Conservation (phyloP, 1,140 invertebrate genomes). For the Brachionus plicatilis region DNA sequence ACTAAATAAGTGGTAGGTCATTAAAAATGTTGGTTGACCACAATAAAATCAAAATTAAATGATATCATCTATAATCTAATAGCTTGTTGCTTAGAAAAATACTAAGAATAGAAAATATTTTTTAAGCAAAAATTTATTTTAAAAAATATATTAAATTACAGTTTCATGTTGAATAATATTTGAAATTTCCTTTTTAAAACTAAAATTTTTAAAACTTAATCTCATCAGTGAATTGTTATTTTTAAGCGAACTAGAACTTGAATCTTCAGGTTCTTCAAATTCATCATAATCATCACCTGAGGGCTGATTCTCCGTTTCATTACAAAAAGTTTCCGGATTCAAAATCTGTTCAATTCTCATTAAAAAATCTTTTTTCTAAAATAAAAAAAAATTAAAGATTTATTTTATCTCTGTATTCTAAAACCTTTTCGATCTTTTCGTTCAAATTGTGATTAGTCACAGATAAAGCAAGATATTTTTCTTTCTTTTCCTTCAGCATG, state of each 20-base stretch:
- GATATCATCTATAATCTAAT: too few species aligned
- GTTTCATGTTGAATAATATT: not conserved
- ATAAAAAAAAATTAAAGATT: not conserved
- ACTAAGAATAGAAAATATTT: not conserved
- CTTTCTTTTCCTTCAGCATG: constrained; percentile 10
- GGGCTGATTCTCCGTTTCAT: not conserved
- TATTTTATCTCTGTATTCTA: not conserved
- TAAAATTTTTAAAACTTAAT: constrained; percentile 5
- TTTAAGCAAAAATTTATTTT: not conserved
- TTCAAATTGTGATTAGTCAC: not conserved
- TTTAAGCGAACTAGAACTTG: not conserved
- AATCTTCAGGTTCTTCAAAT: not conserved
- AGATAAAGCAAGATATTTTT: not conserved
- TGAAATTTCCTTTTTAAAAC: not conserved
- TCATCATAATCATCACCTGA: not conserved
- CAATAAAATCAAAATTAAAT: too few species aligned
- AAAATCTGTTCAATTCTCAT: not conserved
- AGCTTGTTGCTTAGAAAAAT: not conserved
- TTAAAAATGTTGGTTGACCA: too few species aligned
- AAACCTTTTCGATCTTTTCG: constrained; percentile 19
- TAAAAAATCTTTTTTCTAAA: constrained; percentile 5
- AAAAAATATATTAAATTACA: not conserved
- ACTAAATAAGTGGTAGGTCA: too few species aligned
- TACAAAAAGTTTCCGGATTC: not conserved
- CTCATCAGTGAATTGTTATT: not conserved